Evolutionary conservation across 2,797 vertebrate species (phyloP).

Genomic region (Glossophaga mutica): DNA sequence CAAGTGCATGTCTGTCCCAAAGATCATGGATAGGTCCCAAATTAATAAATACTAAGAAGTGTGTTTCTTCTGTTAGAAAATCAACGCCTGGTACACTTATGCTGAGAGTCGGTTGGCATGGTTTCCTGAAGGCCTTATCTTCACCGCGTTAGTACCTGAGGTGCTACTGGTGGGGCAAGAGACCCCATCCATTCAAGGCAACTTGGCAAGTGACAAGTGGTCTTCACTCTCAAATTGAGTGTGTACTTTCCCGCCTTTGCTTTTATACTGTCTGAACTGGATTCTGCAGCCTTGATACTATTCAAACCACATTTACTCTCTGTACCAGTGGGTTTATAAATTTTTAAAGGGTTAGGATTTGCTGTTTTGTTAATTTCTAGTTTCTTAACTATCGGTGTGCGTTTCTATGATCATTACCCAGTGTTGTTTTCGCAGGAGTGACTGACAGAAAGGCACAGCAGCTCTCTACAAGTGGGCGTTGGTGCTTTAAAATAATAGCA

Average conservation of each 20-base stretch:
- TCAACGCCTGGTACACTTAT: background rate
- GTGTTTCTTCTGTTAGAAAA: background rate
- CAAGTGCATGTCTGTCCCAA: background rate
- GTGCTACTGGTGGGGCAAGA: background rate
- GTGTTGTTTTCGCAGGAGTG: background rate
- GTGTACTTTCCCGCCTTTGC: background rate
- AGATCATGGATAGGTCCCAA: background rate
- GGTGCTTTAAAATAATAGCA: background rate
- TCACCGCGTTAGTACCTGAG: background rate
- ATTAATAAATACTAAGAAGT: background rate
- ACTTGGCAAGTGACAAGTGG: background rate
- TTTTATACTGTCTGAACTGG: background rate
- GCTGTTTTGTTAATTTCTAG: background rate
- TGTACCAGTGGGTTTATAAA: background rate
- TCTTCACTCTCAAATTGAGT: background rate
- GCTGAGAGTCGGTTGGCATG: background rate
- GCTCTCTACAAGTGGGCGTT: background rate
- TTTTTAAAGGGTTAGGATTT: background rate
- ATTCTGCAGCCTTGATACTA: background rate
- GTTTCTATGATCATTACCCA: background rate
- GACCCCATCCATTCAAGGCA: background rate
- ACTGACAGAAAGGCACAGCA: background rate
- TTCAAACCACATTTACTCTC: background rate
- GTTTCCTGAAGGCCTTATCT: background rate
- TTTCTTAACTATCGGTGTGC: background rate